Evolutionary conservation across 2,113 vertebrate species (phyloP).

Genomic region (Boulengeromyrus knoepffleri): DNA sequence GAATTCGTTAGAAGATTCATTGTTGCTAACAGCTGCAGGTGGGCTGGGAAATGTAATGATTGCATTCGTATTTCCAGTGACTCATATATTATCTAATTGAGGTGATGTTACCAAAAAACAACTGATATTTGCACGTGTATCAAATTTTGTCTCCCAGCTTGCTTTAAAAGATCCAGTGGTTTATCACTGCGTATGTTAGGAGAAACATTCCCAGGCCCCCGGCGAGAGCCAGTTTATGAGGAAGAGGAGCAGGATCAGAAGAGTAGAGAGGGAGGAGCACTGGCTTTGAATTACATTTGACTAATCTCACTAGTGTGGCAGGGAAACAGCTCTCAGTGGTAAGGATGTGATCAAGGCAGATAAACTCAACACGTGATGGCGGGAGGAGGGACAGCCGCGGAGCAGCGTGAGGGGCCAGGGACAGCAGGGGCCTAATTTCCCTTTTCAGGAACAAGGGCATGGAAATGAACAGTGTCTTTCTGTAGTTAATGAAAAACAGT

Average conservation of each 20-base stretch:
- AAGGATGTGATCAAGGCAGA: slow-evolving; percentile 9
- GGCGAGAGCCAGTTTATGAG: not conserved
- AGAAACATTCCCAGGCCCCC: not conserved
- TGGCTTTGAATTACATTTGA: slow-evolving; percentile 10
- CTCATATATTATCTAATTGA: not conserved
- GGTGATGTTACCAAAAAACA: not conserved
- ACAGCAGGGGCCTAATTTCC: not conserved
- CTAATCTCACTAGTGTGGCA: not conserved
- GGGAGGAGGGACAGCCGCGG: not conserved
- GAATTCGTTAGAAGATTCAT: not conserved
- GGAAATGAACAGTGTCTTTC: slow-evolving; percentile 1
- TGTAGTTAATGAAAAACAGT: slow-evolving; percentile 11
- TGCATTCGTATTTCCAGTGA: not conserved
- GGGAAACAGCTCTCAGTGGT: slow-evolving; percentile 6
- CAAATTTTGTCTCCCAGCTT: not conserved
- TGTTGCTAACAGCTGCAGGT: not conserved
- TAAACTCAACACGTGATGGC: not conserved
- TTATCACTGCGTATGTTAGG: not conserved
- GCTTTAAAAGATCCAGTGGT: not conserved
- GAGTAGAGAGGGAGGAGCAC: not conserved
- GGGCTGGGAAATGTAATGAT: not conserved
- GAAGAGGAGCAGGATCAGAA: not conserved
- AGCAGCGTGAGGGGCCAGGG: not conserved
- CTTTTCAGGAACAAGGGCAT: not conserved
- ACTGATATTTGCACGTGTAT: not conserved